These are phyloP conservation scores for Conopomorpha cramerella DNA, from an alignment of 1,140 invertebrate genomes.

Conservation along the genomic window DNA sequence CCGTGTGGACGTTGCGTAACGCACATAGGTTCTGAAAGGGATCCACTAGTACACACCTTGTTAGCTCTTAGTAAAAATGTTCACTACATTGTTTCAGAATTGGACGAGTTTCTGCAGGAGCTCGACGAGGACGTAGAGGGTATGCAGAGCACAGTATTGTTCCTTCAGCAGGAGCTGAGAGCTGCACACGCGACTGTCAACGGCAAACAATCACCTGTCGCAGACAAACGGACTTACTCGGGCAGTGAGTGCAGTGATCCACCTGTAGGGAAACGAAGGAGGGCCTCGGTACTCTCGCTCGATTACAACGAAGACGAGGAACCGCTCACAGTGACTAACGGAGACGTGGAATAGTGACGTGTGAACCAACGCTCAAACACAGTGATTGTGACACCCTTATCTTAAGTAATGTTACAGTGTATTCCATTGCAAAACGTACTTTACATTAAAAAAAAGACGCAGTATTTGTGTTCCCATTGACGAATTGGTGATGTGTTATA, in stretches of 20 bases:
- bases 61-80: no score
- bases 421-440: conserved; percentile 32
- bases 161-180: conserved; percentile 89
- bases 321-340: conserved; percentile 47
- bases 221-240: conserved; percentile 55
- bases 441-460: conserved; percentile 38
- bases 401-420: conserved; percentile 31
- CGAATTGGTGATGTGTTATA: conserved; percentile 43
- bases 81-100: conserved; percentile 75
- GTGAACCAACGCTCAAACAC: conserved; percentile 12
- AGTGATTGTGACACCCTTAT: no score
- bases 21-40: no score
- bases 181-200: conserved; percentile 61
- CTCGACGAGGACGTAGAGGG: conserved; percentile 97
- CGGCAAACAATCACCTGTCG: conserved; percentile 18
- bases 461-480: conserved; percentile 31
- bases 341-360: conserved; percentile 42
- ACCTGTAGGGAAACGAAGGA: conserved; percentile 62
- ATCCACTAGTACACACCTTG: no score
- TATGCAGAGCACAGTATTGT: conserved; percentile 96
- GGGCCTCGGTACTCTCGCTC: conserved; percentile 70
- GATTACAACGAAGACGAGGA: conserved; percentile 74
- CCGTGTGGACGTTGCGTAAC: no score
- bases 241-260: conserved; percentile 50
- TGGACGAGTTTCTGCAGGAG: conserved; percentile 95